Evolutionary conservation across 1,140 invertebrate species (phyloP).

Genomic region (Drosophila quadrilineata): DNA sequence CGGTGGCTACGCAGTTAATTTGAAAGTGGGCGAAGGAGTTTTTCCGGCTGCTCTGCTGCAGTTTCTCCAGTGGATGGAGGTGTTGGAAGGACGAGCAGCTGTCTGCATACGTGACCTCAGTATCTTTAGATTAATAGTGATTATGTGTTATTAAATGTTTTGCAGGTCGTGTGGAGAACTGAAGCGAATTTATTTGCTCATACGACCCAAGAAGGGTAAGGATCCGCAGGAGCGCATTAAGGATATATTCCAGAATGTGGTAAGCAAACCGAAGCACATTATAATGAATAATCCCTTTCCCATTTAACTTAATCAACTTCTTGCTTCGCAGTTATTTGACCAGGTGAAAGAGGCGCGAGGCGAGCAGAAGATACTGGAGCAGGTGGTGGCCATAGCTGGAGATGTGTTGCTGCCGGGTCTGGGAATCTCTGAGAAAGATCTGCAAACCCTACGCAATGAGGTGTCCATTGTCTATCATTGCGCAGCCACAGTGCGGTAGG

Average conservation of each 20-base stretch:
- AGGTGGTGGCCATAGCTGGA: constrained; percentile 88
- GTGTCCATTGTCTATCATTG: constrained; percentile 94
- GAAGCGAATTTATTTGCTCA: constrained; percentile 88
- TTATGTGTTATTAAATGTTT: constrained; percentile 64
- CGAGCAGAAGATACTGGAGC: constrained; percentile 83
- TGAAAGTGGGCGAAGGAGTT: no score
- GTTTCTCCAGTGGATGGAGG: no score
- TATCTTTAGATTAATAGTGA: constrained; percentile 53
- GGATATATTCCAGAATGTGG: constrained; percentile 86
- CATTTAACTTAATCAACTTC: constrained; percentile 11
- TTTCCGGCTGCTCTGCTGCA: no score
- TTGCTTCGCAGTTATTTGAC: constrained; percentile 87
- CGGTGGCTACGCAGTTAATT: no score
- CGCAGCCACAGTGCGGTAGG: constrained; percentile 90
- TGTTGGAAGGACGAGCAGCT: constrained; percentile 20
- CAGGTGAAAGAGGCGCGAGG: constrained; percentile 85
- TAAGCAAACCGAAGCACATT: constrained; percentile 63
- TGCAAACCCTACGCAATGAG: constrained; percentile 86
- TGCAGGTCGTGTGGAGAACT: constrained; percentile 84
- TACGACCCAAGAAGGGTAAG: constrained; percentile 90
- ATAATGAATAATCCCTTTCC: constrained; percentile 39
- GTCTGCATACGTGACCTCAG: constrained; percentile 48
- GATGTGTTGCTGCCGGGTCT: constrained; percentile 89
- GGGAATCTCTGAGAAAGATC: constrained; percentile 88
- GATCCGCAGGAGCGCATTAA: constrained; percentile 86